These are phyloP conservation scores for Drosophila arizonae DNA, from an alignment of 1,140 invertebrate genomes.

Conservation along the genomic window DNA sequence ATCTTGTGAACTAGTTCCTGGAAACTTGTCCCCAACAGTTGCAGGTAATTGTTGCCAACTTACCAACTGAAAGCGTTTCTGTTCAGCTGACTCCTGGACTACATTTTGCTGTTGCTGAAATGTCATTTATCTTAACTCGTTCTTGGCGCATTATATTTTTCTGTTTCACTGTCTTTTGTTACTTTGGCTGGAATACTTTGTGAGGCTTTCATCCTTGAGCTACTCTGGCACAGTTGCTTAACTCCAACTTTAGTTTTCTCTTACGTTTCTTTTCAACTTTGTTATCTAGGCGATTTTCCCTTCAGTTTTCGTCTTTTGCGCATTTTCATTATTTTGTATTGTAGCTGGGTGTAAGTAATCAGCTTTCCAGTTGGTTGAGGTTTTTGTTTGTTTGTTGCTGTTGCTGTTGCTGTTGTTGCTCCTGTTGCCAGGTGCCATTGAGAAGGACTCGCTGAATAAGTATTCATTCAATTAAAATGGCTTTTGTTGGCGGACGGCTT, in stretches of 20 bases:
- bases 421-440: slow-evolving; percentile 23
- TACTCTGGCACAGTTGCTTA: slow-evolving; percentile 10
- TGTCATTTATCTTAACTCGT: neutral
- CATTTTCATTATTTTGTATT: slow-evolving; percentile 24
- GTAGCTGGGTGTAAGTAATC: slow-evolving; percentile 41
- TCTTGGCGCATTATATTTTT: neutral
- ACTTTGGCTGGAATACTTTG: slow-evolving; percentile 4
- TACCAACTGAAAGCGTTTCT: neutral
- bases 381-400: slow-evolving; percentile 31
- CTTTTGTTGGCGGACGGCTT: slow-evolving; percentile 33
- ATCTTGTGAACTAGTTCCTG: no score
- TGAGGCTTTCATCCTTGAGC: slow-evolving; percentile 17
- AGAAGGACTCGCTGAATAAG: slow-evolving; percentile 36
- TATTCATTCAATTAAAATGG: slow-evolving; percentile 60
- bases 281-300: slow-evolving; percentile 32
- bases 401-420: neutral
- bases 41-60: no score
- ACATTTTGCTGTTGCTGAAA: neutral
- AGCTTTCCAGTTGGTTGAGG: slow-evolving; percentile 49
- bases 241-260: neutral
- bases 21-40: no score
- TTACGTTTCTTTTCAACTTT: slow-evolving; percentile 9
- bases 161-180: slow-evolving; percentile 5
- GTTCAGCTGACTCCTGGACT: neutral
- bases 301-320: slow-evolving; percentile 17